Percentiles rank a stretch among this genome's conserved stretches.
Conservation (phyloP, 1,140 invertebrate genomes). For the Saccostrea echinata region DNA sequence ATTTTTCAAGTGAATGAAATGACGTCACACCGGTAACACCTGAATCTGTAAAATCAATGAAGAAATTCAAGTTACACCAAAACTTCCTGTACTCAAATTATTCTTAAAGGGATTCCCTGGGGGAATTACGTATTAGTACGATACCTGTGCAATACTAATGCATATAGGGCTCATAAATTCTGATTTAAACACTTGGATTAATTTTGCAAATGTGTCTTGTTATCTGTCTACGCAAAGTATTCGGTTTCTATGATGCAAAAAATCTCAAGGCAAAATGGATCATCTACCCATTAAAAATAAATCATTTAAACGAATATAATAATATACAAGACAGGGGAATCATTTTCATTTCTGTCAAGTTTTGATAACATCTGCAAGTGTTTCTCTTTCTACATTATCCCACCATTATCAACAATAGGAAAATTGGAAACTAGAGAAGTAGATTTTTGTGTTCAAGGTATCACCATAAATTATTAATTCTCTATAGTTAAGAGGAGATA, state of each 20-base stretch:
- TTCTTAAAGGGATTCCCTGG: not conserved
- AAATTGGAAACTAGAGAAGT: not conserved
- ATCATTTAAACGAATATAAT: conserved; percentile 18
- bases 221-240: not conserved
- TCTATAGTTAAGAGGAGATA: not conserved
- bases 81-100: not conserved
- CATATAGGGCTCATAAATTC: not conserved
- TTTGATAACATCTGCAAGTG: conserved; percentile 37
- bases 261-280: not conserved
- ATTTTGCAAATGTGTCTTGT: conserved; percentile 7
- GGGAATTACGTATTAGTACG: not conserved
- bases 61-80: not conserved
- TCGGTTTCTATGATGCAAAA: not conserved
- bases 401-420: conserved; percentile 16
- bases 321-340: not conserved
- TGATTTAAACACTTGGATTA: not conserved
- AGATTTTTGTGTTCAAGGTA: not conserved
- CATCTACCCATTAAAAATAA: conserved; percentile 4
- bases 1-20: conserved; percentile 32
- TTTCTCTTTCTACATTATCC: not conserved
- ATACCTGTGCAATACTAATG: not conserved
- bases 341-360: conserved; percentile 20
- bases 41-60: conserved; percentile 10
- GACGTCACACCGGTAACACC: conserved; percentile 16
- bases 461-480: not conserved